Conservation (phyloP, 2,797 vertebrate genomes). For the Microcaecilia unicolor region DNA sequence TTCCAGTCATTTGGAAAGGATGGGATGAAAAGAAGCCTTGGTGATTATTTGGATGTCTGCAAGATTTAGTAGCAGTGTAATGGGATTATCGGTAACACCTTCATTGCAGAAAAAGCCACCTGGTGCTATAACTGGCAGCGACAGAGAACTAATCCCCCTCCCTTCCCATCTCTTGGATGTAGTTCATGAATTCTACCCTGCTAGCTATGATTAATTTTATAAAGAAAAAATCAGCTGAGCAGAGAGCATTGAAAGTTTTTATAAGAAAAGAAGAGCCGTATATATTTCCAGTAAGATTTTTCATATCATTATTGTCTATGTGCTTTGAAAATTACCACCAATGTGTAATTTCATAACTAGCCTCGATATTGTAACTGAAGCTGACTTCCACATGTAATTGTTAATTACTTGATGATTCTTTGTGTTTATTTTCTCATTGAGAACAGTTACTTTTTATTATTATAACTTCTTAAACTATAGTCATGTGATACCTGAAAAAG, state of each 20-base stretch:
- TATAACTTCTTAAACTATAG: no score
- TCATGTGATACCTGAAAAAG: no score
- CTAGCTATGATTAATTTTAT: slow-evolving; percentile 88
- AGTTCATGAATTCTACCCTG: slow-evolving; percentile 83
- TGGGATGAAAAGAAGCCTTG: slow-evolving; percentile 75
- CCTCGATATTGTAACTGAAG: no score
- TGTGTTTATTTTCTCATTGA: no score
- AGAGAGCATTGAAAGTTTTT: slow-evolving; percentile 43
- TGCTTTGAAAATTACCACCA: no score
- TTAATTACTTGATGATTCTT: no score
- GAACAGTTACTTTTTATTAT: no score
- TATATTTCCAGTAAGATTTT: slow-evolving; percentile 23
- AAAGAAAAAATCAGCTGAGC: slow-evolving; percentile 56
- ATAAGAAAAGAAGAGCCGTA: slow-evolving; percentile 30
- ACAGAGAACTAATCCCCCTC: slow-evolving; percentile 78
- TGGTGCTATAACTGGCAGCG: slow-evolving; percentile 73
- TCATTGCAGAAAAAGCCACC: slow-evolving; percentile 77
- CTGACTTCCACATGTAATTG: no score
- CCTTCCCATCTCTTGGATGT: slow-evolving; percentile 81
- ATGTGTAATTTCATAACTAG: no score
- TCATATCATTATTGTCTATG: slow-evolving; percentile 15
- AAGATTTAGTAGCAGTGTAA: slow-evolving; percentile 82
- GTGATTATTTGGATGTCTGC: slow-evolving; percentile 84
- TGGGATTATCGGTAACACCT: slow-evolving; percentile 89
- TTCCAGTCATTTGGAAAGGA: slow-evolving; percentile 85